Conservation (phyloP, 2,888 invertebrate species). For the Ernsta delagoae region DNA sequence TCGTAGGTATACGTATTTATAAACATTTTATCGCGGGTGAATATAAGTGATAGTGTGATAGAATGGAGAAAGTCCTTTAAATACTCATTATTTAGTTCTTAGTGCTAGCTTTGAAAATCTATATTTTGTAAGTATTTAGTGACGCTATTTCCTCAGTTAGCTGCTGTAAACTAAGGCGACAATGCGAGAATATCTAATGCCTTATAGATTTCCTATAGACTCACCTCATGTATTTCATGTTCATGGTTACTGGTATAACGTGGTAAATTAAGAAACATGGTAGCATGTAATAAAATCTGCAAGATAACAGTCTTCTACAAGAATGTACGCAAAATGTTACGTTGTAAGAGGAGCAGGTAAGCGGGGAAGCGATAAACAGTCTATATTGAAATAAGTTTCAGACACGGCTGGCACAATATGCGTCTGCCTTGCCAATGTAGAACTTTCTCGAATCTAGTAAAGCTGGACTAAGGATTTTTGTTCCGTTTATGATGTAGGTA, state of each 20-base stretch:
- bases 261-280: background rate
- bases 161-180: too few relatives aligned
- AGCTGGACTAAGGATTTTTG: conserved; percentile 2
- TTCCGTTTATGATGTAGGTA: too few relatives aligned
- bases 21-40: background rate
- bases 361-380: conserved; percentile 35
- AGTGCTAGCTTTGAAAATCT: too few relatives aligned
- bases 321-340: conserved; percentile 13
- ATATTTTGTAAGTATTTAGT: too few relatives aligned
- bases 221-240: too few relatives aligned
- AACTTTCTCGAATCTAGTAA: background rate
- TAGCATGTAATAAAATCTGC: background rate
- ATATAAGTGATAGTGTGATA: background rate
- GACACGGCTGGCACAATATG: conserved; percentile 28
- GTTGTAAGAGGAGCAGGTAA: conserved; percentile 24
- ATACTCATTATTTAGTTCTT: too few relatives aligned
- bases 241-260: too few relatives aligned
- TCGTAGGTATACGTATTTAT: background rate
- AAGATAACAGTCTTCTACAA: background rate
- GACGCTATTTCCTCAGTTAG: too few relatives aligned
- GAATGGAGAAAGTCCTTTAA: too few relatives aligned
- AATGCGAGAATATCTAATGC: too few relatives aligned
- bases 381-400: conserved; percentile 36
- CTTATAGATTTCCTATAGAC: too few relatives aligned
- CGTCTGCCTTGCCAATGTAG: conserved; percentile 26